phyloP scores from a whole-genome alignment of 2,888 invertebrate genomes.

The Acanthoscelides obtectus region DNA sequence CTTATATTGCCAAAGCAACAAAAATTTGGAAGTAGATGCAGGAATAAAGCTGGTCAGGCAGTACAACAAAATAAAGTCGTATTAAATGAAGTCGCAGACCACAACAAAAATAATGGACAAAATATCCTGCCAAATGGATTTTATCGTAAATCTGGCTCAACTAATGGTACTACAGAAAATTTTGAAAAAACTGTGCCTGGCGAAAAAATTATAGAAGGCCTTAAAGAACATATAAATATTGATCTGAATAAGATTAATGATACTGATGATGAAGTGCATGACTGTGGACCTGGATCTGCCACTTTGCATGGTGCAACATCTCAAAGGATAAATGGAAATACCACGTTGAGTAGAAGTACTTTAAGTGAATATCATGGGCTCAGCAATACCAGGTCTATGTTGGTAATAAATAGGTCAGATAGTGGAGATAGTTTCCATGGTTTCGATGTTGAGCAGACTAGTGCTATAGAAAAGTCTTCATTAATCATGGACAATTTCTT shows the following conservation, averaged over 20 bases:
- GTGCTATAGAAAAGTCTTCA: background rate
- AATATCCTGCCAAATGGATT: too few species aligned
- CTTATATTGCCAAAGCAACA: background rate
- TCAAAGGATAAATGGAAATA: too few species aligned
- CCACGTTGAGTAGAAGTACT: too few species aligned
- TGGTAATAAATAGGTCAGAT: background rate
- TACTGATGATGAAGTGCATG: too few species aligned
- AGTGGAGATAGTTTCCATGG: background rate
- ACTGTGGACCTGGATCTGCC: too few species aligned
- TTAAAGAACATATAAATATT: too few species aligned
- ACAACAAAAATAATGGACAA: background rate
- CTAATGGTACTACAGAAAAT: too few species aligned
- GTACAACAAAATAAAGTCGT: background rate
- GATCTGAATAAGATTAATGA: too few species aligned
- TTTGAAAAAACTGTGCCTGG: too few species aligned
- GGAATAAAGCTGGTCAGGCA: background rate
- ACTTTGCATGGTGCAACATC: too few species aligned
- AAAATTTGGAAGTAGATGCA: background rate
- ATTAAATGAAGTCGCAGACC: background rate
- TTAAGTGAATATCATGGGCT: background rate
- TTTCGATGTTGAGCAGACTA: background rate
- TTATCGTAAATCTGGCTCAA: too few species aligned
- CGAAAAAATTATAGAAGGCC: too few species aligned
- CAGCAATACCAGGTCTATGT: background rate
- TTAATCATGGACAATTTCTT: background rate